These are phyloP conservation scores for Herpailurus yagouaroundi DNA, from an alignment of 2,113 vertebrate species.

Conservation along the genomic window DNA sequence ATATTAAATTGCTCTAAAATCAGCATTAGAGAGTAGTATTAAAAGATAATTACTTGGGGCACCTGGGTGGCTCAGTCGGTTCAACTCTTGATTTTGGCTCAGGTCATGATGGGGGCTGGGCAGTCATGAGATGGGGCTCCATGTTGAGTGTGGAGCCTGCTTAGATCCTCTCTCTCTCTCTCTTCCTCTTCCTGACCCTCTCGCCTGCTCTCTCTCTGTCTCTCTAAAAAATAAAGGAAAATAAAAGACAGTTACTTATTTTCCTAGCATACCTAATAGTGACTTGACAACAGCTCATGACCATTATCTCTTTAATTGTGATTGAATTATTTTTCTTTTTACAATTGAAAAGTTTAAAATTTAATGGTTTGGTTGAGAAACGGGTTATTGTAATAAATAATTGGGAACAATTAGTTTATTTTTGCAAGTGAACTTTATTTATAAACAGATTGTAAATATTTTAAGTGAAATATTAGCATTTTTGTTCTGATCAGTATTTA, in stretches of 20 bases:
- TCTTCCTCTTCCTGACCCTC: too few relatives aligned
- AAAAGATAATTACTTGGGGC: background rate
- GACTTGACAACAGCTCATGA: background rate
- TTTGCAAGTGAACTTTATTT: background rate
- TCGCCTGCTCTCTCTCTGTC: too few relatives aligned
- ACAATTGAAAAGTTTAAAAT: conserved; percentile 19
- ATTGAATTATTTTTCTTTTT: background rate
- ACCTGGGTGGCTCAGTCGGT: too few relatives aligned
- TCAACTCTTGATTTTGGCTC: too few relatives aligned
- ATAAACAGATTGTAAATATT: background rate
- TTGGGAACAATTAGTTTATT: background rate
- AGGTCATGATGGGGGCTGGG: too few relatives aligned
- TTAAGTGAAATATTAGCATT: conserved; percentile 4
- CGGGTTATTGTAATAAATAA: background rate
- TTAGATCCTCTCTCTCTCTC: too few relatives aligned
- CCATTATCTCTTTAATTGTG: background rate
- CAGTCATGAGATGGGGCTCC: too few relatives aligned
- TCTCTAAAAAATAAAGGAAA: too few relatives aligned
- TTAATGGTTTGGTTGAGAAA: background rate
- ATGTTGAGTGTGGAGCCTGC: too few relatives aligned
- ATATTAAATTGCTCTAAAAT: conserved; percentile 4
- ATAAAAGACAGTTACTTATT: background rate
- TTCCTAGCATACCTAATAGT: background rate
- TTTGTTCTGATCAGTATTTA: background rate
- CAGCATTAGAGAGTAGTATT: background rate